phyloP scores from a whole-genome alignment of 2,113 vertebrate genomes.

The Bufo gargarizans region DNA sequence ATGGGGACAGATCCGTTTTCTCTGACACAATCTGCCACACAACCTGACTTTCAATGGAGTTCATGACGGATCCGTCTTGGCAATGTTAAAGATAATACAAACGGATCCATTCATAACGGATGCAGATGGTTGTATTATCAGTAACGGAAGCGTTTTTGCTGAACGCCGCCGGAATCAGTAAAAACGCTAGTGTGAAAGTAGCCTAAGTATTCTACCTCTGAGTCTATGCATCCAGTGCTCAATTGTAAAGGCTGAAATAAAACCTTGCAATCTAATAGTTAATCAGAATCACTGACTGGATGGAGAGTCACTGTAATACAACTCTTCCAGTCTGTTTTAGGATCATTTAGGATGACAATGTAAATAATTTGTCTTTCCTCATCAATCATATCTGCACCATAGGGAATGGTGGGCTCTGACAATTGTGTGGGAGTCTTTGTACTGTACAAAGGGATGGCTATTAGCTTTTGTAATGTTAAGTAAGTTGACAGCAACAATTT shows the following conservation, averaged over 20 bases:
- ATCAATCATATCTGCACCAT: background rate
- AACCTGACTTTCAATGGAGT: too few relatives aligned
- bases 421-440: background rate
- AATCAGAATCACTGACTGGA: background rate
- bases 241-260: background rate
- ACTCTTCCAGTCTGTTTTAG: background rate
- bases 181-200: too few relatives aligned
- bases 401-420: background rate
- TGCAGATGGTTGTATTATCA: too few relatives aligned
- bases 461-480: background rate
- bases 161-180: too few relatives aligned
- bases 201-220: background rate
- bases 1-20: too few relatives aligned
- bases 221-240: background rate
- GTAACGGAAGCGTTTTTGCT: too few relatives aligned
- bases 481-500: background rate
- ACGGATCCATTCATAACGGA: too few relatives aligned
- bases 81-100: too few relatives aligned
- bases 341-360: conserved; percentile 9
- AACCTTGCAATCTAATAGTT: background rate
- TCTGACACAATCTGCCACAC: too few relatives aligned
- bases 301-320: background rate
- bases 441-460: background rate
- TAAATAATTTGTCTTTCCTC: conserved; percentile 11
- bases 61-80: too few relatives aligned